Base-by-base conservation (phyloP, 2,888 invertebrate species). In the Empis livida region DNA sequence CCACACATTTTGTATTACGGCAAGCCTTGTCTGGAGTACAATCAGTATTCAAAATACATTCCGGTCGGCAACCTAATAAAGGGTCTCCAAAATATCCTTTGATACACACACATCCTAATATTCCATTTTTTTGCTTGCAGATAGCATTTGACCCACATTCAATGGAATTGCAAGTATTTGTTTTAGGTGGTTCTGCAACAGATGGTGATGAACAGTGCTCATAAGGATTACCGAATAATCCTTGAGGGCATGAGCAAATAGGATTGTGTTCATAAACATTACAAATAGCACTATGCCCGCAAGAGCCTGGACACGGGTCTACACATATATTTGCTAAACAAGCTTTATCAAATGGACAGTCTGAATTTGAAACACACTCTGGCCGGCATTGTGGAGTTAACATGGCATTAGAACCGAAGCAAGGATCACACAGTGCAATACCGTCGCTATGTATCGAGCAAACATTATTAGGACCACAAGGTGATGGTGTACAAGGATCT, bases 11-110 rank as follows among this genome's bases (percentile, higher is more conserved):
- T 54, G 82, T 82, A 60, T 83, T 85, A 43, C 84, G 74, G 60
- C 89, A 90, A 14, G 87, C 80, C 57, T 77, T 75, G 49, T 79
- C 75, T 43, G 78, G 68, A 8, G 78, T 66, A 63, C 89, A 89
- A 62, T 89, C 88, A 15, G 81, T 78, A 61, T 90, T 90, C 11
- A 85, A 76, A 1, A 89, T 81, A 66, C 90, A 91, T 67, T 88
- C 82, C 1, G 87, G 84, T 44, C 80, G 77, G 58, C 87, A 89
- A 8, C 81, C 82, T 51, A 82, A 69, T 55, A 80, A 79, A 1
- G 91, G 86, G 69, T 90, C 84, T 42, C 91, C 91, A 56, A 76
- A 82, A 66, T 83, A 90, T 44, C 80, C 81, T 47, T 77, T 75
- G 48, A 77, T 73, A 62, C 90, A 90, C 52, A 78, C 73, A 61